Base-by-base conservation (phyloP, 2,113 vertebrate species). In the Mohoua ochrocephala region DNA sequence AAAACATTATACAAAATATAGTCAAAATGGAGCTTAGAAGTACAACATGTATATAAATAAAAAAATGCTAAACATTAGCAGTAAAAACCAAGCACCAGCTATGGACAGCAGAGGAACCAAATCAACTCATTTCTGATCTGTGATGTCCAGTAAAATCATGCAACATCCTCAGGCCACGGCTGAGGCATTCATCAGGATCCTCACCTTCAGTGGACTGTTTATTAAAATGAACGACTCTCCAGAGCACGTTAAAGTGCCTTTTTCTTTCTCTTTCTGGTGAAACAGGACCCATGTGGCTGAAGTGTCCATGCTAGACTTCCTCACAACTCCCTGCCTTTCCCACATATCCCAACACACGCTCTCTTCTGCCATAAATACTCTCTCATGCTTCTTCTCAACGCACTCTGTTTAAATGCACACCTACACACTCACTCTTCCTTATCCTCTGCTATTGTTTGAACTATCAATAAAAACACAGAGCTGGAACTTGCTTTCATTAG, bases 331-430 rank as follows among this genome's bases (percentile, higher is more conserved):
- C 12, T 57, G 18, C 13, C 31, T 14, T 42, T 18, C 14, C 27
- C 3, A 1, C 31, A 20, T 59, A 19, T 5, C 9, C 4, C 1
- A 0, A 33, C 20, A 73, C 1, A 1, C 4, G 45, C 9, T 33
- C 49, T 80, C 21, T 17, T 75, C 47, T 63, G 37, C 28, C 10
- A 1, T 13, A 69, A 45, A 69, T 12, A 28, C 10, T 33, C 53
- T 44, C 18, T 33, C 33, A 44, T 10, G 37, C 9, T 19, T 45
- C 27, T 52, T 35, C 39, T 60, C 45, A 45, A 35, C 23, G 28
- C 27, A 11, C 27, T 11, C n/a, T 44, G 10, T 42, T 68, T 44
- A 63, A 64, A 74, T 41, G 21, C 9, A 70, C 21, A 19, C 18
- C 30, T 1, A 1, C 41, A 64, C 39, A 24, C 33, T 22, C 45